These are phyloP conservation scores for Drosophila flavopinicola DNA, from an alignment of 2,888 invertebrate genomes.

Conservation along the genomic window DNA sequence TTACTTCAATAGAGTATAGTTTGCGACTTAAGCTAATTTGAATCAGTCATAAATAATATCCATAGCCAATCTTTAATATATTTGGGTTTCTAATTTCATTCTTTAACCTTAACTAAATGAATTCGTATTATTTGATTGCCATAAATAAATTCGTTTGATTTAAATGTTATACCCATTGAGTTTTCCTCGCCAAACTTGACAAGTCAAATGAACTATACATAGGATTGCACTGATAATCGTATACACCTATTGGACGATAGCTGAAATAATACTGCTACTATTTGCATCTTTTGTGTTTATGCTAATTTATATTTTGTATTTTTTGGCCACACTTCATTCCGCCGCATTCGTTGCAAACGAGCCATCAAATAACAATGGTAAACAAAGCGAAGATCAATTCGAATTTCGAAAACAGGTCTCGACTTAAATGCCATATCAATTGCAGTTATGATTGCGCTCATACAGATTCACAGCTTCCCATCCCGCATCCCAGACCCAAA, in stretches of 20 bases:
- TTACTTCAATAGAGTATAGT: too few relatives aligned
- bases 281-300: not conserved
- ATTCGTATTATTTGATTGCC: too few relatives aligned
- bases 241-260: not conserved
- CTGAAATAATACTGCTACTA: not conserved
- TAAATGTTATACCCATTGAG: too few relatives aligned
- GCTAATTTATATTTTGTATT: not conserved
- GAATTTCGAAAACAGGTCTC: slow-evolving; percentile 8
- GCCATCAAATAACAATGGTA: slow-evolving; percentile 1
- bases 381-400: slow-evolving; percentile 6
- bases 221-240: not conserved
- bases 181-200: too few relatives aligned
- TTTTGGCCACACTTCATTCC: not conserved
- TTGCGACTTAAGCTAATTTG: too few relatives aligned
- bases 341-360: not conserved
- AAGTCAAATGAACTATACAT: too few relatives aligned
- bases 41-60: too few relatives aligned
- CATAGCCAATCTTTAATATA: too few relatives aligned
- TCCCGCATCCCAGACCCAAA: not conserved
- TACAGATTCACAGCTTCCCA: slow-evolving; percentile 1
- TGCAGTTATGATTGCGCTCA: slow-evolving; percentile 11
- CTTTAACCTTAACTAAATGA: too few relatives aligned
- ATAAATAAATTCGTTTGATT: too few relatives aligned
- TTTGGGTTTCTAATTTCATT: too few relatives aligned
- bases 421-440: slow-evolving; percentile 19